Conservation (phyloP, 92 coral and sea anemone species). For the Paramuricea clavata region DNA sequence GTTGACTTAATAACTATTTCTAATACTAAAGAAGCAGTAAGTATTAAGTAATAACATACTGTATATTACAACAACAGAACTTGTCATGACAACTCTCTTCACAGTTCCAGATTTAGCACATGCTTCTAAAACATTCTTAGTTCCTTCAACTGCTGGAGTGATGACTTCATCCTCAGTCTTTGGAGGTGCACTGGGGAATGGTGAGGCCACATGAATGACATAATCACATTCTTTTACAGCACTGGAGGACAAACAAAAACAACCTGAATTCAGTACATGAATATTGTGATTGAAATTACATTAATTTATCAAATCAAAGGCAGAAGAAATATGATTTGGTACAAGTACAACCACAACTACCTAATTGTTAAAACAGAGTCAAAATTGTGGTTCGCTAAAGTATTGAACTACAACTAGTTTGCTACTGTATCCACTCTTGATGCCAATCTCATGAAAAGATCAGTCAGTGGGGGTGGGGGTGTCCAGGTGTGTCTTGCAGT, state of each 20-base stretch:
- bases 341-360: too few species aligned
- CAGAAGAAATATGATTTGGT: too few species aligned
- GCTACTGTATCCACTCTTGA: too few species aligned
- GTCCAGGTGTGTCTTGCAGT: background rate
- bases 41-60: conserved; percentile 51
- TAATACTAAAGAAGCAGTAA: too few species aligned
- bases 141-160: conserved; percentile 97
- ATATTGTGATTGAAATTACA: too few species aligned
- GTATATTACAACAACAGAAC: conserved; percentile 82
- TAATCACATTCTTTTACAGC: conserved; percentile 86
- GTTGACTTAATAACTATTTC: too few species aligned
- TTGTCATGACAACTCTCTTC: conserved; percentile 91
- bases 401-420: too few species aligned
- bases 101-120: conserved; percentile 85
- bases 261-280: background rate
- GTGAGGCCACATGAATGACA: conserved; percentile 97
- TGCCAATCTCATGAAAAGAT: background rate
- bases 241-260: conserved; percentile 49
- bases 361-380: too few species aligned
- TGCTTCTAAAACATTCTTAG: conserved; percentile 89
- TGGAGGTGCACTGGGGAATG: conserved; percentile 87
- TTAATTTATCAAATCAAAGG: too few species aligned
- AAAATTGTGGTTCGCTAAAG: too few species aligned
- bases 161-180: conserved; percentile 87
- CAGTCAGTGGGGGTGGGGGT: background rate